These are phyloP conservation scores for Myotis planiceps DNA, from an alignment of 2,797 vertebrate species.

Conservation along the genomic window DNA sequence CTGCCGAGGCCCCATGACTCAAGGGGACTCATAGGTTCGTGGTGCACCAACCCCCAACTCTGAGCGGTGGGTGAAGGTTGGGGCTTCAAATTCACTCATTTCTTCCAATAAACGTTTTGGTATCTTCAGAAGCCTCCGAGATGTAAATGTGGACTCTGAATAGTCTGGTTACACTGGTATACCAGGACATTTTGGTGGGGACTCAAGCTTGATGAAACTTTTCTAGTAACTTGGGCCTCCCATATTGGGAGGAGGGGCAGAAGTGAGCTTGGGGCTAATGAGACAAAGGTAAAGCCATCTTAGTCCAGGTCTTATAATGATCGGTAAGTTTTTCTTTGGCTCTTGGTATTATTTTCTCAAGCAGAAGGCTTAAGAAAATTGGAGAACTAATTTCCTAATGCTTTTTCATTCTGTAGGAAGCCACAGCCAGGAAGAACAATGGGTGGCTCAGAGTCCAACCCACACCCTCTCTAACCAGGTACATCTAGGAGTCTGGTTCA, in stretches of 20 bases:
- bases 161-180: not conserved
- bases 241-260: not conserved
- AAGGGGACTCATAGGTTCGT: fast-evolving
- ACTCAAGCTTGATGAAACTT: not conserved
- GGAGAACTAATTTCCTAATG: not conserved
- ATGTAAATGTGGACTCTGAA: not conserved
- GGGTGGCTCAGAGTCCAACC: not conserved
- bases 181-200: not conserved
- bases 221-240: not conserved
- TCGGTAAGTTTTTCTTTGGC: not conserved
- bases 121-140: not conserved
- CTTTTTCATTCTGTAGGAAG: not conserved
- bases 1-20: not conserved
- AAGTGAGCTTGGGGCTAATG: not conserved
- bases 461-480: not conserved
- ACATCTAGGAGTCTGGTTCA: not conserved
- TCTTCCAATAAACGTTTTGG: not conserved
- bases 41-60: fast-evolving
- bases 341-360: not conserved
- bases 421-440: not conserved
- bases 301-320: not conserved
- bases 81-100: not conserved
- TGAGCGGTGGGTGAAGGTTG: fast-evolving
- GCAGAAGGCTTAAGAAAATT: not conserved
- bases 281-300: not conserved